phyloP scores from a whole-genome alignment of 2,888 invertebrate species.

The Tromatobia lineatoria region DNA sequence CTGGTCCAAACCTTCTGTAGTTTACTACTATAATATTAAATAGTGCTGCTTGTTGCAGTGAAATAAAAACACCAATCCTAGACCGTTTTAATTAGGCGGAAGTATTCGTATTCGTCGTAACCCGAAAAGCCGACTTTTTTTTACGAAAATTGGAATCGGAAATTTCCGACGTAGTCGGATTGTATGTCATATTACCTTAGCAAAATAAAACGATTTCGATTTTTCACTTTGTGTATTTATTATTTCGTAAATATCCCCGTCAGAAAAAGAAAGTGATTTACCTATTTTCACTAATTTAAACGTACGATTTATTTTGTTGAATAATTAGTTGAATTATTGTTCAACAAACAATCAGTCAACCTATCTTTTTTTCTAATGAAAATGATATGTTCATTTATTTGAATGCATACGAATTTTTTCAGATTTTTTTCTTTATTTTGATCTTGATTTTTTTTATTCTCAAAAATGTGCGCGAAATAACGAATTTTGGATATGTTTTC shows the following conservation, averaged over 20 bases:
- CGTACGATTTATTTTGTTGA: too few relatives aligned
- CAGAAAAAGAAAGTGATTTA: too few relatives aligned
- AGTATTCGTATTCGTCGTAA: not conserved
- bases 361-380: too few relatives aligned
- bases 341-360: too few relatives aligned
- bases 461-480: too few relatives aligned
- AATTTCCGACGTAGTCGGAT: conserved; percentile 1
- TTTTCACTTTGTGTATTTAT: not conserved
- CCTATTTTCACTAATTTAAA: too few relatives aligned
- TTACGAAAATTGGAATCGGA: not conserved
- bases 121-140: not conserved
- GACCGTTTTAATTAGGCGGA: not conserved
- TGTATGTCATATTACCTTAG: not conserved
- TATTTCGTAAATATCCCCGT: not conserved
- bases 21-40: not conserved
- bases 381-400: too few relatives aligned
- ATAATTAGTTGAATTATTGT: too few relatives aligned
- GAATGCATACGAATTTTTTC: too few relatives aligned
- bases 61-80: not conserved
- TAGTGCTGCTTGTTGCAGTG: not conserved
- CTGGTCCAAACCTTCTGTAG: not conserved
- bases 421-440: too few relatives aligned
- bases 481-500: too few relatives aligned
- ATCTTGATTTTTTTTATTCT: too few relatives aligned
- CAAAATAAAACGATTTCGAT: not conserved